These are phyloP conservation scores for Melanaphis sacchari DNA, from an alignment of 1,140 invertebrate genomes.

Conservation along the genomic window DNA sequence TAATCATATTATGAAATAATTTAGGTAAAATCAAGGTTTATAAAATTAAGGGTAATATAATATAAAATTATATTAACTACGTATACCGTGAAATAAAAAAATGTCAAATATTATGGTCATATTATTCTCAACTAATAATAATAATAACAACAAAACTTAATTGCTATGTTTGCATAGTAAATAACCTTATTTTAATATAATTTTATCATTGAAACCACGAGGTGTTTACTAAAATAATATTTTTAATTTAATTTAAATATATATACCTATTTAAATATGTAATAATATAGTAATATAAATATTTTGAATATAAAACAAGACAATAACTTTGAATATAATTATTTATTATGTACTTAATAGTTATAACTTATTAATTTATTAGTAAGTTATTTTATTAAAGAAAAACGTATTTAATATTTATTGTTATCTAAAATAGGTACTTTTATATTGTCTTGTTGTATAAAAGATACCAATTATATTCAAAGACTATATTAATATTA, in stretches of 20 bases:
- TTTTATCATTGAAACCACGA: neutral
- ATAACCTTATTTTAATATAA: neutral
- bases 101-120: neutral
- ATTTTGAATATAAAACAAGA: neutral
- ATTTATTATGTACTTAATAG: neutral
- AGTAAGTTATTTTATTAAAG: neutral
- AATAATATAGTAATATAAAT: neutral
- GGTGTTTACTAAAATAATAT: neutral
- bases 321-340: neutral
- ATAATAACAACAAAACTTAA: neutral
- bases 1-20: slow-evolving; percentile 15
- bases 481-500: neutral
- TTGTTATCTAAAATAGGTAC: neutral
- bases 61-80: neutral
- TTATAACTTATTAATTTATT: neutral
- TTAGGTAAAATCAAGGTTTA: neutral
- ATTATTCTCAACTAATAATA: neutral
- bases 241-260: neutral
- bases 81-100: neutral
- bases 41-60: neutral
- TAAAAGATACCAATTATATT: neutral
- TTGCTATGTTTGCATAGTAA: neutral
- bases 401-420: neutral
- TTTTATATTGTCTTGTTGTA: neutral
- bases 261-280: neutral